These are phyloP conservation scores for Irena cyanogastra DNA, from an alignment of 2,113 vertebrate genomes.

Conservation along the genomic window DNA sequence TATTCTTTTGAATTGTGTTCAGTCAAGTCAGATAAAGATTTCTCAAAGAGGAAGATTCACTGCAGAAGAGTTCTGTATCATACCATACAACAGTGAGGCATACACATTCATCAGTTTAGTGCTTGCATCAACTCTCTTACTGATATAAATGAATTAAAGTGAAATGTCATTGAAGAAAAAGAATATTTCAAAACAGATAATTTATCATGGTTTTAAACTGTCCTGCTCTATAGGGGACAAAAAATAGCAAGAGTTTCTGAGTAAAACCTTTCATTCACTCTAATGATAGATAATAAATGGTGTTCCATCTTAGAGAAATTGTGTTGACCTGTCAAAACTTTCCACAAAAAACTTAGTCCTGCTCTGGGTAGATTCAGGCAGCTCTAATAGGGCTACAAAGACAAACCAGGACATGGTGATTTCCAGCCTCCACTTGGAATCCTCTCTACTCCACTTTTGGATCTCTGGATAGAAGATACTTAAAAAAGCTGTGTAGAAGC, in stretches of 20 bases:
- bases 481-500: not conserved
- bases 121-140: not conserved
- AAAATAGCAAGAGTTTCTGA: not conserved
- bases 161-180: not conserved
- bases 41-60: not conserved
- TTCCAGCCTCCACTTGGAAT: not conserved
- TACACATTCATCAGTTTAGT: not conserved
- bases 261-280: not conserved
- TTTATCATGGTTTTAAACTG: not conserved
- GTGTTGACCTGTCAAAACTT: not conserved
- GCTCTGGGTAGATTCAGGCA: not conserved
- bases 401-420: not conserved
- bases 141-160: not conserved
- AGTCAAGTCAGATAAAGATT: not conserved
- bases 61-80: not conserved
- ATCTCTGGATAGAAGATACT: not conserved
- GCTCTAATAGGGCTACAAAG: not conserved
- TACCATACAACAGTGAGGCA: not conserved
- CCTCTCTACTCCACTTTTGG: not conserved
- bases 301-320: not conserved
- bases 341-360: not conserved
- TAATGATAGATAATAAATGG: not conserved
- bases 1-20: not conserved
- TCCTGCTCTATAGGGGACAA: not conserved
- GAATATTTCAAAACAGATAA: not conserved